Evolutionary conservation across 1,140 invertebrate species (phyloP).

Genomic region (Pseudobourletiella spinata): DNA sequence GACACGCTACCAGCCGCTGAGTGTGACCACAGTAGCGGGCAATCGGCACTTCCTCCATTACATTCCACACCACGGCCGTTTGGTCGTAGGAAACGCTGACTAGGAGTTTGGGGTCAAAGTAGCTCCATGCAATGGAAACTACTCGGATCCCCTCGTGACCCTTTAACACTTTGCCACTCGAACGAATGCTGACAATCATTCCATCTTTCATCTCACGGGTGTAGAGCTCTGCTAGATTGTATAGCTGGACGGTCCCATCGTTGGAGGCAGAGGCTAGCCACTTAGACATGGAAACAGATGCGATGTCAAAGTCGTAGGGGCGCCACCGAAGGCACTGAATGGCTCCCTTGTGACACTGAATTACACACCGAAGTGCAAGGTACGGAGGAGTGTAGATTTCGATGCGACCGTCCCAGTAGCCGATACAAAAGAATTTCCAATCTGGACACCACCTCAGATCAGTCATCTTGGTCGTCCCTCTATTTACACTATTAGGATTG

Average conservation of each 20-base stretch:
- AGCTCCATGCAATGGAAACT: conserved; percentile 28
- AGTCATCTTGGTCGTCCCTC: neutral
- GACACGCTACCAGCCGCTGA: conserved; percentile 23
- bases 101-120: conserved; percentile 15
- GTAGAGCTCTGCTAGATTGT: conserved; percentile 16
- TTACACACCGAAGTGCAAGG: conserved; percentile 19
- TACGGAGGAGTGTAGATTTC: conserved; percentile 25
- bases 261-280: conserved; percentile 32
- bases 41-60: conserved; percentile 11
- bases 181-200: neutral
- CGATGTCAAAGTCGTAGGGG: conserved; percentile 18
- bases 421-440: neutral
- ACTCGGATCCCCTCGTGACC: conserved; percentile 21
- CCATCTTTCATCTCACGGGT: neutral
- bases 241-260: conserved; percentile 26
- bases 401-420: conserved; percentile 17
- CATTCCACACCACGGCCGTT: conserved; percentile 31
- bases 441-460: conserved; percentile 32
- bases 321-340: conserved; percentile 32
- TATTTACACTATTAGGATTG: neutral
- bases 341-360: conserved; percentile 24
- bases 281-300: neutral
- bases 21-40: conserved; percentile 26
- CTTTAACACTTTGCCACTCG: conserved; percentile 4
- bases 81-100: conserved; percentile 30